Percentiles rank a stretch among this genome's conserved stretches.
Evolutionary conservation across 2,797 vertebrate species (phyloP).

Genomic region (Carduelis carduelis): DNA sequence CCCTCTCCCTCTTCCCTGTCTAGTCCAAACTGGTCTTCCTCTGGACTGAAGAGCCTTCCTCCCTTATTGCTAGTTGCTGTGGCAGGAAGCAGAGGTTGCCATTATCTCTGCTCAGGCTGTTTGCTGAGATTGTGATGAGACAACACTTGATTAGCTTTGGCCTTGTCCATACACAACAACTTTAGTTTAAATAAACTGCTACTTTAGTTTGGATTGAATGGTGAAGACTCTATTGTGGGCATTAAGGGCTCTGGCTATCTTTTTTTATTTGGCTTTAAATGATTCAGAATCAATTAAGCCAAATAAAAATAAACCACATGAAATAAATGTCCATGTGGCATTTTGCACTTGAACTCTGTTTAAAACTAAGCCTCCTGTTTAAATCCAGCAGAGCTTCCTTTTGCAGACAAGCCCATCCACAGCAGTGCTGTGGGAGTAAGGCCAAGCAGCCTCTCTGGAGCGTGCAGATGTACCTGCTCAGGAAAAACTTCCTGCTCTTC

Average conservation of each 20-base stretch:
- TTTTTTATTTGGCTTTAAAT: not conserved
- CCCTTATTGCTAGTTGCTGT: not conserved
- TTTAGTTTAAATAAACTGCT: not conserved
- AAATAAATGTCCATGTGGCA: not conserved
- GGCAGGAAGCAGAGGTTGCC: not conserved
- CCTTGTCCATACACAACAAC: not conserved
- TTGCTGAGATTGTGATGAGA: not conserved
- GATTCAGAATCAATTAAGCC: not conserved
- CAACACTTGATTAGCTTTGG: conserved; percentile 1
- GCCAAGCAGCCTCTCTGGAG: not conserved
- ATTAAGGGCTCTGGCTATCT: not conserved
- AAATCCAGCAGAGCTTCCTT: not conserved
- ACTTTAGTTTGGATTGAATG: not conserved
- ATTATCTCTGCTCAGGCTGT: not conserved
- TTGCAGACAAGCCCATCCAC: not conserved
- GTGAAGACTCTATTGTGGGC: not conserved
- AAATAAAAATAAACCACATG: not conserved
- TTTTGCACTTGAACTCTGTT: not conserved
- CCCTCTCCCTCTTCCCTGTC: not conserved
- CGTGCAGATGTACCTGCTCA: not conserved
- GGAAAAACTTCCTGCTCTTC: not conserved
- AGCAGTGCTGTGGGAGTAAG: not conserved
- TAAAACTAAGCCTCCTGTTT: not conserved
- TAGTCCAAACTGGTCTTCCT: not conserved
- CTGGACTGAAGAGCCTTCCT: not conserved